Evolutionary conservation across 2,797 vertebrate species (phyloP).

Genomic region (Iguana delicatissima): DNA sequence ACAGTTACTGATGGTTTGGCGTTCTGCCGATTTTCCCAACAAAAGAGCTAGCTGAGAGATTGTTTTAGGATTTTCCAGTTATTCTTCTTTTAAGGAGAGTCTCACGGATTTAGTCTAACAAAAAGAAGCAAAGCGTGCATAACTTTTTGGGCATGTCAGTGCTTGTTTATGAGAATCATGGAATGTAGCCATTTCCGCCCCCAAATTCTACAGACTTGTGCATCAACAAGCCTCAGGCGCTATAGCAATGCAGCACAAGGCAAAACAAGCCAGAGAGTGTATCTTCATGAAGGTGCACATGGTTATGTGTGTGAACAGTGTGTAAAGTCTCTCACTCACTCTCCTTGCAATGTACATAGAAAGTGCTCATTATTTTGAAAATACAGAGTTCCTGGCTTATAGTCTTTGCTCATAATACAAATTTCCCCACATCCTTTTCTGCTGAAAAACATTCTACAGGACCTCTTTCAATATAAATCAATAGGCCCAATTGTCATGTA

Average conservation of each 20-base stretch:
- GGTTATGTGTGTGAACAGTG: neutral
- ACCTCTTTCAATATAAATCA: neutral
- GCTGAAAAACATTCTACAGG: too few species aligned
- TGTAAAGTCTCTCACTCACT: neutral
- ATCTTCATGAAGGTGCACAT: neutral
- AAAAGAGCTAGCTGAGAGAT: neutral
- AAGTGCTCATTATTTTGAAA: neutral
- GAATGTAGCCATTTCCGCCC: neutral
- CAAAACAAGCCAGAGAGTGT: neutral
- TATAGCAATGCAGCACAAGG: neutral
- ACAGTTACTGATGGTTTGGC: neutral
- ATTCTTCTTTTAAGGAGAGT: conserved; percentile 19
- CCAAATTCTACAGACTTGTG: neutral
- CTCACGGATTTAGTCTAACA: neutral
- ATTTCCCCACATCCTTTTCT: neutral
- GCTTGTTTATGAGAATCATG: neutral
- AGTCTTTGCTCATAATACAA: neutral
- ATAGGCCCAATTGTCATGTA: neutral
- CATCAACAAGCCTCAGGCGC: neutral
- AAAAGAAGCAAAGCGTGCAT: conserved; percentile 7
- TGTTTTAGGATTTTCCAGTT: conserved; percentile 24
- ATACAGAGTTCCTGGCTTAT: neutral
- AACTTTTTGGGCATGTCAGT: neutral
- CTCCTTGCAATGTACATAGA: neutral
- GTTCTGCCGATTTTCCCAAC: neutral